Evolutionary conservation across 2,113 vertebrate genomes (phyloP).

Genomic region (Aphyosemion australe): DNA sequence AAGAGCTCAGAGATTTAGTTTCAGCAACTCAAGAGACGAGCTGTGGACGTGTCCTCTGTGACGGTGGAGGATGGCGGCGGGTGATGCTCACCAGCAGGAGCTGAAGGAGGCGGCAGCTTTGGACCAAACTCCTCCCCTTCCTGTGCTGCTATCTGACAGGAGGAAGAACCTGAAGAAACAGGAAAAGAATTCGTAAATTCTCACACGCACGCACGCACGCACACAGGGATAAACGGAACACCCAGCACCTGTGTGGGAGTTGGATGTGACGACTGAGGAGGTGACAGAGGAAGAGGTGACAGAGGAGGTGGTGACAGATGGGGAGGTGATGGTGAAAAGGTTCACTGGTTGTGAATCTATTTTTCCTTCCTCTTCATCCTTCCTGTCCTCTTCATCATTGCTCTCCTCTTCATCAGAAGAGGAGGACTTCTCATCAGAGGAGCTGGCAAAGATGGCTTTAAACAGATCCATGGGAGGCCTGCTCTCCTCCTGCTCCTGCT

Average conservation of each 20-base stretch:
- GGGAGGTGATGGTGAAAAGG: conserved; percentile 40
- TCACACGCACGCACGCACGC: not conserved
- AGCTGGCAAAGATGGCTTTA: conserved; percentile 92
- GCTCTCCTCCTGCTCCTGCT: conserved; percentile 79
- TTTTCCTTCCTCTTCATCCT: conserved; percentile 7
- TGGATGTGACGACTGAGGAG: not conserved
- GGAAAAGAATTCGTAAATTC: not conserved
- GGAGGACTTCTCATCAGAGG: conserved; percentile 90
- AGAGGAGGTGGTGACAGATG: not conserved
- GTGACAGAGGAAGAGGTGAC: not conserved
- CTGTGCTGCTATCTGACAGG: conserved; percentile 15
- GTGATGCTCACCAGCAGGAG: conserved; percentile 38
- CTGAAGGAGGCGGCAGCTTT: conserved; percentile 83
- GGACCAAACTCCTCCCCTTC: conserved; percentile 88
- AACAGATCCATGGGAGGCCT: conserved; percentile 93
- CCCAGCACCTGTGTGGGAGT: conserved; percentile 32
- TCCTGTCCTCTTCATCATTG: conserved; percentile 64
- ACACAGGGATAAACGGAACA: not conserved
- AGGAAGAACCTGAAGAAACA: not conserved
- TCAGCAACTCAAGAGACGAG: too few relatives aligned
- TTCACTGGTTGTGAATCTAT: not conserved
- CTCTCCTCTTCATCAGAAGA: conserved; percentile 83
- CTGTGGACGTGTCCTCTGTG: not conserved
- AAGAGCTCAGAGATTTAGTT: too few relatives aligned
- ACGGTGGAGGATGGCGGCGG: not conserved